A percentile compares a stretch with the other conserved stretches of the same genome.
Conservation (phyloP, 2,888 invertebrate species). For the Mesorhabditis belari region DNA sequence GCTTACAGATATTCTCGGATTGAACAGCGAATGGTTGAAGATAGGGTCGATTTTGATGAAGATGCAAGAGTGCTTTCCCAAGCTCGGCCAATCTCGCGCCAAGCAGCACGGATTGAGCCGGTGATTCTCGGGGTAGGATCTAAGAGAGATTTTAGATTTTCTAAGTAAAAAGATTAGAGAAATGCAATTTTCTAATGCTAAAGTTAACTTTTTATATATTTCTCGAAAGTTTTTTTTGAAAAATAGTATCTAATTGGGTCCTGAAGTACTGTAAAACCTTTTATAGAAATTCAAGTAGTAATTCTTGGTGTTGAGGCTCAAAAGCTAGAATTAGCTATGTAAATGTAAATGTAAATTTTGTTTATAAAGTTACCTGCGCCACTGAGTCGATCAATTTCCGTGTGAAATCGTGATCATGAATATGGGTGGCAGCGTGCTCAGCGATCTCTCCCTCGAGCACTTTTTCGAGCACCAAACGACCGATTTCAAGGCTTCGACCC, state of each 20-base stretch:
- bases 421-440: background rate
- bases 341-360: too few relatives aligned
- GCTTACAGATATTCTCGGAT: background rate
- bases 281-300: too few relatives aligned
- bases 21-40: background rate
- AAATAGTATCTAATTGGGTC: too few relatives aligned
- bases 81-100: background rate
- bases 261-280: too few relatives aligned
- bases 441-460: background rate
- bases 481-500: background rate
- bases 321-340: too few relatives aligned
- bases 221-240: too few relatives aligned
- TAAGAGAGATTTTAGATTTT: too few relatives aligned
- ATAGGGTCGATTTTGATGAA: background rate
- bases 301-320: too few relatives aligned
- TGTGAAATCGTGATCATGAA: background rate
- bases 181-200: too few relatives aligned
- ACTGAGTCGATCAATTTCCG: background rate
- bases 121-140: background rate
- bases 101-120: background rate
- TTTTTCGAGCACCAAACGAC: background rate
- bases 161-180: too few relatives aligned
- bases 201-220: too few relatives aligned
- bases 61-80: background rate
- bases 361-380: background rate